Evolutionary conservation across 2,888 invertebrate species (phyloP), one percentile per base, ranked within the genome.

Genomic region (Gymnosoma rotundatum): DNA sequence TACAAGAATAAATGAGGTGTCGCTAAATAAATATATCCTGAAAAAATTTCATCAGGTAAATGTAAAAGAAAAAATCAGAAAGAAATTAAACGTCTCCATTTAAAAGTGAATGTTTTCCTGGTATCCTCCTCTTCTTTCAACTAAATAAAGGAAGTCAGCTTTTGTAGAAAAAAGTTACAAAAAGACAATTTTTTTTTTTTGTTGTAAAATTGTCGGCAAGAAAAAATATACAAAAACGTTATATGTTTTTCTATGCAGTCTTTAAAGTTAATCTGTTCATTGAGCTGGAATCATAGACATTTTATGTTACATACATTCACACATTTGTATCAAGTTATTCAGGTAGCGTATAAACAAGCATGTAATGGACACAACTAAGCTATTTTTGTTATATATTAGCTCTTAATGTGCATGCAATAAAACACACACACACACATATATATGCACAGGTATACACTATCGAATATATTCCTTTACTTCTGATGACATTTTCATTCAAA

Each of bases 401-500:
- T 8, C 58, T 48, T 18, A 48, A 32, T 54, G 54, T 42, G 20
- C 42, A 16, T 18, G 58, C 38, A 61, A 54, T 16, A 36, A 9
- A 14, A 60, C 18, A 50, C 38, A 25, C 21, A 58, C 7, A 56
- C 1, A 36, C 45, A 45, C 42, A 38, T 10, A 38, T 10, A 7
- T 38, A 9, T 25, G 32, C 60, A 54, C 18, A 45, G 36, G 32
- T 45, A 48, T 25, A 38, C 48, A 20, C 32, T n/a, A 20, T 21
- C 32, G 21, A 10, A 20, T 12, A 67, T 32, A 75, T 38, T 7
- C 56, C 50, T 70, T 61, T 50, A 50, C 18, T 38, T 69, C 56
- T 74, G 80, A 80, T 80, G 80, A 74, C 74, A 74, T 83, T 80
- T 80, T 80, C 82, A 81, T 86, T 86, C 86, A 87, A 87, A 87